Evolutionary conservation across 2,797 vertebrate species (phyloP), one percentile per base, ranked within the genome.

Genomic region (Sphenodon punctatus): DNA sequence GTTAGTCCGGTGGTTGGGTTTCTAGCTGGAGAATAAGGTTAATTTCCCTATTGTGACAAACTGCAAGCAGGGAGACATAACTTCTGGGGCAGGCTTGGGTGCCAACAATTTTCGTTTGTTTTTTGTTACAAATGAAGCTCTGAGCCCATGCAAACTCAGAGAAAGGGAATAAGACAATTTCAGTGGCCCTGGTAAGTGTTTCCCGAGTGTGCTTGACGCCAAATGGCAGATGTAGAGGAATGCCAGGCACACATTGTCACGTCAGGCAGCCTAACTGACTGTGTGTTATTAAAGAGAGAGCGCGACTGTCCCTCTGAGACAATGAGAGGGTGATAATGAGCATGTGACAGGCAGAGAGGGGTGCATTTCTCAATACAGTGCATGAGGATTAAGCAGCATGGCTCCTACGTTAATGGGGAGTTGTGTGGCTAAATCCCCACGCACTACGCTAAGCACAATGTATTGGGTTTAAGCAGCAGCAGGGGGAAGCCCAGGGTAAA

Each of bases 401-500:
- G 70, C 73, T 71, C 6, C 55, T 23, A 32, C 73, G 42, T 75
- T 45, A 71, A 51, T 34, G 68, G 55, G 66, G 53, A 65, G 65
- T 38, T 0, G 15, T 69, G 81, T 1, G 7, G 76, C 45, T 66
- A 61, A 90, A 85, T 59, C 78, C 82, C 67, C 0, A 5, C 53
- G 64, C 16, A 10, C 70, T 64, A 67, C 30, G 82, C 84, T 87
- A 72, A 82, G 41, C 65, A 46, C 71, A 70, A 88, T 84, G 77
- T 43, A 36, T 71, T 61, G 73, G 78, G 80, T 68, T 88, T 70
- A 84, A 73, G 59, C 72, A 82, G 78, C 58, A 79, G 83, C 4
- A 67, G 12, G 27, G 63, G 71, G 39, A 86, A 71, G 67, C 60
- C 80, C 87, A 75, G 73, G 85, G 55, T 71, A 78, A 92, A 48